phyloP scores from a whole-genome alignment of 2,113 vertebrate genomes.

The Oceanites oceanicus region DNA sequence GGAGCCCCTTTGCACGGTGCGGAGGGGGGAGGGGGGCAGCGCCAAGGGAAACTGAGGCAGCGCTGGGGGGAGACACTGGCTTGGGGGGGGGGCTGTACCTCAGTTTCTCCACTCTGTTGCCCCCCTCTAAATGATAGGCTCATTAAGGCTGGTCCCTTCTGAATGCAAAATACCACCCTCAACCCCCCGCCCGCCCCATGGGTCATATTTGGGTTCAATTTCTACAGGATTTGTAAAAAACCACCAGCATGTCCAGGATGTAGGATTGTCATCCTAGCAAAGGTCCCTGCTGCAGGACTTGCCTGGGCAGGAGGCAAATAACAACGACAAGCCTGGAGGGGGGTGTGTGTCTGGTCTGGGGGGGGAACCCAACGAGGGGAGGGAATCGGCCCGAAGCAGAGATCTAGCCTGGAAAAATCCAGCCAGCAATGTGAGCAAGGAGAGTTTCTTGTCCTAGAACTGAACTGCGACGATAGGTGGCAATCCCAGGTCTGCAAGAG shows the following conservation, averaged over 20 bases:
- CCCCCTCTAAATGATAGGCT: background rate
- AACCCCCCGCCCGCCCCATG: rapidly evolving
- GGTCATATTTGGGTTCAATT: background rate
- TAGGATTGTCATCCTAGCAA: background rate
- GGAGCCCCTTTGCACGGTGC: background rate
- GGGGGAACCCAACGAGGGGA: background rate
- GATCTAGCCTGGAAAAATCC: background rate
- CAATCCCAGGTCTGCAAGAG: background rate
- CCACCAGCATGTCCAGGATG: rapidly evolving
- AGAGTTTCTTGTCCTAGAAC: background rate
- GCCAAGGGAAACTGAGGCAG: background rate
- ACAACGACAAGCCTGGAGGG: rapidly evolving
- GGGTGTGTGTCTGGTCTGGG: too few relatives aligned
- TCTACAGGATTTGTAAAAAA: background rate
- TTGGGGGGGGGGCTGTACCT: background rate
- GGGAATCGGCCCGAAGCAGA: too few relatives aligned
- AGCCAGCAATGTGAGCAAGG: background rate
- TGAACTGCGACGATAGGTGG: background rate
- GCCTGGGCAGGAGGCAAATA: background rate
- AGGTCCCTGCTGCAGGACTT: background rate
- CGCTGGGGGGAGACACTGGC: too few relatives aligned
- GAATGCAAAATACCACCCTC: too few relatives aligned
- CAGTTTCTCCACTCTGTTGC: background rate
- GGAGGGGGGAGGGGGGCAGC: background rate
- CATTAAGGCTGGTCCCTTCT: background rate